A percentile compares a stretch with the other conserved stretches of the same genome.
These are phyloP conservation scores for Phataginus tetradactyla DNA, from an alignment of 2,797 vertebrate species.

Conservation along the genomic window DNA sequence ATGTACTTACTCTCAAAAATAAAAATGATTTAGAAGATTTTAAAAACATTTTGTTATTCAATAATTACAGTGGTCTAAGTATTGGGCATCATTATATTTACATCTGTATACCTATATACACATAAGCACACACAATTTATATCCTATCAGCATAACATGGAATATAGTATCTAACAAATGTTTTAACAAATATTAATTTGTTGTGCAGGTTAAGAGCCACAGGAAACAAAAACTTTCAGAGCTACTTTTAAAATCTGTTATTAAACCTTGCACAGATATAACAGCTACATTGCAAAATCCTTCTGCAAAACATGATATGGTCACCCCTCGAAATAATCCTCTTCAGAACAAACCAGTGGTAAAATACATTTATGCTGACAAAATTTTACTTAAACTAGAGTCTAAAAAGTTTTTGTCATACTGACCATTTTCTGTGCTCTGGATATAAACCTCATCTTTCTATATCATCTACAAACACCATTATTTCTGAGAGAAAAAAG, in stretches of 20 bases:
- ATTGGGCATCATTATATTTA: neutral
- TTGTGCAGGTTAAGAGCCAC: neutral
- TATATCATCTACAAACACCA: constrained; percentile 49
- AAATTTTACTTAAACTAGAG: constrained; percentile 29
- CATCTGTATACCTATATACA: neutral
- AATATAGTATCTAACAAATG: neutral
- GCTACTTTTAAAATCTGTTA: neutral
- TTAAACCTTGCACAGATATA: neutral
- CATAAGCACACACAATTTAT: neutral
- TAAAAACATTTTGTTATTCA: neutral
- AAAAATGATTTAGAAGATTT: neutral
- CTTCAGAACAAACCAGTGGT: constrained; percentile 33
- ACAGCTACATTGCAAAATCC: neutral
- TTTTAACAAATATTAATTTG: constrained; percentile 23
- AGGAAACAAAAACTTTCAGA: neutral
- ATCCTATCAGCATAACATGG: neutral
- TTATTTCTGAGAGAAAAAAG: constrained; percentile 56
- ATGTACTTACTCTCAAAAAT: neutral
- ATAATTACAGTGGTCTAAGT: neutral
- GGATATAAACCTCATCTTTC: constrained; percentile 40
- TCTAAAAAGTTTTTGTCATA: neutral
- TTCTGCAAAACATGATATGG: neutral
- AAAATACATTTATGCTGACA: constrained; percentile 25
- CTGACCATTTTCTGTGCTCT: neutral
- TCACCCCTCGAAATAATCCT: constrained; percentile 14